phyloP scores from a whole-genome alignment of 2,797 vertebrate species.

The Pangasius mekongensis region DNA sequence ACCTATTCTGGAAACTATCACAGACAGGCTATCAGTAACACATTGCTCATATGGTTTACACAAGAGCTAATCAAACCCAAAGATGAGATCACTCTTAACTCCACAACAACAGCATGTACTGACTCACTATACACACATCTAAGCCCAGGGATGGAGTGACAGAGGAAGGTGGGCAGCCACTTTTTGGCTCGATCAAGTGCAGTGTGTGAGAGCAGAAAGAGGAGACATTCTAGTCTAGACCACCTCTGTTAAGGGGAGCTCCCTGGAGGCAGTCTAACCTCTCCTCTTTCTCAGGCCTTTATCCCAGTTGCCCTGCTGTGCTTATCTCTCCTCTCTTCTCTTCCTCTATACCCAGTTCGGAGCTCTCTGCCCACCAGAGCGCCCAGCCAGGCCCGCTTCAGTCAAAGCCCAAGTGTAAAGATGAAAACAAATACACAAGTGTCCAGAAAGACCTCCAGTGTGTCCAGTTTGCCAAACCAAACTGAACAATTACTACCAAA shows the following conservation, averaged over 20 bases:
- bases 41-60: slow-evolving; percentile 68
- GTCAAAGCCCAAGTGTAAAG: slow-evolving; percentile 5
- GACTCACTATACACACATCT: slow-evolving; percentile 66
- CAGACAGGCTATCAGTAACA: slow-evolving; percentile 18
- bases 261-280: slow-evolving; percentile 69
- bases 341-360: slow-evolving; percentile 48
- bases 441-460: background rate
- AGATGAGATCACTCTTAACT: slow-evolving; percentile 60
- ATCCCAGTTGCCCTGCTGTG: slow-evolving; percentile 62
- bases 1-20: slow-evolving; percentile 21
- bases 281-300: slow-evolving; percentile 72
- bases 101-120: slow-evolving; percentile 50
- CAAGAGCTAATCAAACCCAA: slow-evolving; percentile 69
- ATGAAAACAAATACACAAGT: slow-evolving; percentile 2
- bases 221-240: slow-evolving; percentile 68
- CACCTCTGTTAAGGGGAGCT: slow-evolving; percentile 68
- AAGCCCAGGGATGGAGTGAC: slow-evolving; percentile 13
- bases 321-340: slow-evolving; percentile 63
- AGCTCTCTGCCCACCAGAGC: slow-evolving; percentile 49
- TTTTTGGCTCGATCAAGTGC: slow-evolving; percentile 50
- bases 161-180: slow-evolving; percentile 31
- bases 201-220: slow-evolving; percentile 60
- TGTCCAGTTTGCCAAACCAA: background rate
- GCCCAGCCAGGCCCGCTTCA: slow-evolving; percentile 41
- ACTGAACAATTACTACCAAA: background rate